Evolutionary conservation across 2,113 vertebrate species (phyloP).

Genomic region (Lasiurus cinereus): DNA sequence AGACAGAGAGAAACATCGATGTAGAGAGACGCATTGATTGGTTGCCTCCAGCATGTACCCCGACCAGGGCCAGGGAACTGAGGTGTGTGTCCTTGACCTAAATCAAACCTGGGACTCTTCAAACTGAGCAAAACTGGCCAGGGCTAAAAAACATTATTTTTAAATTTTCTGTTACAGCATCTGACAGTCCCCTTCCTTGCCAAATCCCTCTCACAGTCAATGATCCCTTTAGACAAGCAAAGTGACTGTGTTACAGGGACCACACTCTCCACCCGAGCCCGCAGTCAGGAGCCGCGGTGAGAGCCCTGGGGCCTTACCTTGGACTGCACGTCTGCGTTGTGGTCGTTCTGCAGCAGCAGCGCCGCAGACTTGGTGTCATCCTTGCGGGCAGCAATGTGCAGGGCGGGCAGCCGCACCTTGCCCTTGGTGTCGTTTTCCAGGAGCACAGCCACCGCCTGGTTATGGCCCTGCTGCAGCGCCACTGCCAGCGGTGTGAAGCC

Average conservation of each 20-base stretch:
- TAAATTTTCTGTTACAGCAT: neutral
- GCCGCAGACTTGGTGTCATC: constrained; percentile 99
- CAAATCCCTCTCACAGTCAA: constrained; percentile 9
- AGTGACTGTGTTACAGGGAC: neutral
- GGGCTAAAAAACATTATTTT: constrained; percentile 20
- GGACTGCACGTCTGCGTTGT: constrained; percentile 98
- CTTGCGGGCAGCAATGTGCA: constrained; percentile 98
- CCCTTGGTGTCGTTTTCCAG: constrained; percentile 99
- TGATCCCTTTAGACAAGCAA: no score
- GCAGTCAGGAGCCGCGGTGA: rapidly evolving
- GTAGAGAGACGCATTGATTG: no score
- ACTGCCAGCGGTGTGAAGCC: constrained; percentile 98
- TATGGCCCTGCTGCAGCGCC: constrained; percentile 98
- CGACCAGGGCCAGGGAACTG: no score
- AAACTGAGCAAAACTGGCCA: no score
- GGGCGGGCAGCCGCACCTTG: constrained; percentile 96
- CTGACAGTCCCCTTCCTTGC: neutral
- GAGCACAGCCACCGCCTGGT: constrained; percentile 97
- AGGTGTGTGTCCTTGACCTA: no score
- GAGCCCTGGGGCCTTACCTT: constrained; percentile 89
- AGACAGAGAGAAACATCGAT: no score
- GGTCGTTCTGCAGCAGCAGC: constrained; percentile 97
- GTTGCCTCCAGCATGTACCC: no score
- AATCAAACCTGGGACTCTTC: no score
- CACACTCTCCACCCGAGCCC: no score